Base-by-base conservation (phyloP, 1,140 invertebrate genomes). In the Lasaia peninsularis region DNA sequence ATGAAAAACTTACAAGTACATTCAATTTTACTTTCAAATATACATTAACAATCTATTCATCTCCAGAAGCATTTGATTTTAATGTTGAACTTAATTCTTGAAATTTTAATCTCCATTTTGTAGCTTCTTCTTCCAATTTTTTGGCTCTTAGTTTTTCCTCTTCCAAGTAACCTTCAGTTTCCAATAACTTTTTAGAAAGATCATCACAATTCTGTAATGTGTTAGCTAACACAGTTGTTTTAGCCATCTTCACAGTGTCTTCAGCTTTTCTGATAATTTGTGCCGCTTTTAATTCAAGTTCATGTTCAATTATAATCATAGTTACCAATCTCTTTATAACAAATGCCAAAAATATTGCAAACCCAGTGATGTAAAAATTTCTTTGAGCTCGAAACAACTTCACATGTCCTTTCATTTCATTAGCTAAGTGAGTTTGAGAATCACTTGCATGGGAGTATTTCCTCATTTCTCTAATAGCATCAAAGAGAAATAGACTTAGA, bases 331-430 rank as follows among this genome's bases (percentile, higher is more conserved):
- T 65, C 35, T 75, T 78, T 20, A 89, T 86, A 10, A 89, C 83
- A 67, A 87, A 88, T 18, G 83, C 69, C n/a, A 89, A 64, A 62
- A 88, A 89, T 59, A 89, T 86, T 3, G 81, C 64, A 69, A 89
- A 89, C 33, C 84, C 75, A 34, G 86, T 89, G 11, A 89, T 86
- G 52, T 89, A 89, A 52, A 88, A 88, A 58, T 89, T 89, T 63
- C 87, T 73, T 58, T 89, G 87, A n/a, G 87, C 78, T 65, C 87
- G 58, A 54, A 89, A 88, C 18, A 89, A 60, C 60, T 85, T 87
- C 0, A 88, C 74, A 58, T 71, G 78, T 3, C 65, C 68, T 69
- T 89, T 89, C 77, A 89, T 76, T 65, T 88, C 86, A 61, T 56
- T 77, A 0, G 73, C 52, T 5, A 86, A 62, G 54, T 81, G 77